phyloP scores from a whole-genome alignment of 2,113 vertebrate species.

The Rhinoderma darwinii region DNA sequence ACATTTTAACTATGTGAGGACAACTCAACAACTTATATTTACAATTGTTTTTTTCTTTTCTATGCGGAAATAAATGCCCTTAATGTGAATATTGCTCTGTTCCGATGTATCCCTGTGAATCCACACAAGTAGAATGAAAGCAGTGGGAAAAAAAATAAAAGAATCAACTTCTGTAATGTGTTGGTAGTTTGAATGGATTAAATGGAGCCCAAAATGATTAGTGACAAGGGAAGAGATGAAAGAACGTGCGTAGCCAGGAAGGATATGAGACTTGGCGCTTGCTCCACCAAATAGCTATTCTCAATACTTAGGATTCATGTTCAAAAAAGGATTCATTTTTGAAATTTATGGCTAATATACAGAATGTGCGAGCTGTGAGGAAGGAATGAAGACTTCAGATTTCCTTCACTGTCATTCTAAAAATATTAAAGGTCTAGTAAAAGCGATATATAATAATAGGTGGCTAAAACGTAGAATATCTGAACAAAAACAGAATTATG shows the following conservation, averaged over 20 bases:
- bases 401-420: neutral
- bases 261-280: slow-evolving; percentile 11
- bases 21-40: too few relatives aligned
- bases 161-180: neutral
- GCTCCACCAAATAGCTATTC: slow-evolving; percentile 31
- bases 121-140: neutral
- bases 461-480: neutral
- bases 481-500: neutral
- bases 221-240: slow-evolving; percentile 23
- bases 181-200: slow-evolving; percentile 1
- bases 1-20: too few relatives aligned
- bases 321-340: neutral
- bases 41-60: too few relatives aligned
- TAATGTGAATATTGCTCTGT: neutral
- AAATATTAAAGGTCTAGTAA: neutral
- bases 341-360: neutral
- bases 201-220: slow-evolving; percentile 44
- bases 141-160: neutral
- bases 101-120: slow-evolving; percentile 18
- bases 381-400: neutral
- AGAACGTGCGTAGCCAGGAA: neutral
- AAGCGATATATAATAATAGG: neutral
- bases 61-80: neutral
- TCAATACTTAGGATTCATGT: slow-evolving; percentile 5
- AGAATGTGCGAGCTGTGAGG: neutral